phyloP scores from a whole-genome alignment of 2,888 invertebrate genomes.

The Drosophila diplacantha region DNA sequence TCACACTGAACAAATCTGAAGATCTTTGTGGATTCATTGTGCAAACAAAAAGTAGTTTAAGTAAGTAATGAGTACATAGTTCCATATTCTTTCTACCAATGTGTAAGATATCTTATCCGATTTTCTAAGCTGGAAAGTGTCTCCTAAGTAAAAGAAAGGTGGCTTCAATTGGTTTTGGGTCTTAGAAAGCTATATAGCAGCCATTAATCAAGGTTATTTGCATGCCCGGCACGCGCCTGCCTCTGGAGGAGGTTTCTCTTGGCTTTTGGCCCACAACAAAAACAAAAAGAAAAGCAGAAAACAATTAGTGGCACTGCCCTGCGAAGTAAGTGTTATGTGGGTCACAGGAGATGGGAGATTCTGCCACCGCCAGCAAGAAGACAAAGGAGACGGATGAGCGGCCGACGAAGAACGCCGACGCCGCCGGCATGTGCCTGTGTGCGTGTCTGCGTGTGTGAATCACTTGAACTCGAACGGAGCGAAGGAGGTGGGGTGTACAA shows the following conservation, averaged over 20 bases:
- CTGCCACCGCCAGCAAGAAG: constrained; percentile 1
- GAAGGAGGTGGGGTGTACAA: not conserved
- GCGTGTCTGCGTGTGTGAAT: constrained; percentile 20
- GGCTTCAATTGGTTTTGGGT: constrained; percentile 6
- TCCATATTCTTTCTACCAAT: not conserved
- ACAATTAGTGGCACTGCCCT: not conserved
- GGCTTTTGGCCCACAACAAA: constrained; percentile 1
- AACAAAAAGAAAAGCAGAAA: not conserved
- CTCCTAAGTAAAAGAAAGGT: not conserved
- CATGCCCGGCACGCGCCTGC: constrained; percentile 33
- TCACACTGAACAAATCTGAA: not conserved
- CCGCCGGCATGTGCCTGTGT: constrained; percentile 27
- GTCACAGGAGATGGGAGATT: constrained; percentile 12
- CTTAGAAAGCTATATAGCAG: constrained; percentile 21
- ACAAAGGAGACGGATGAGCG: constrained; percentile 29
- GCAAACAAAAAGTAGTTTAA: too few relatives aligned
- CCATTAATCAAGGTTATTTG: constrained; percentile 2
- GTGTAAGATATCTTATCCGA: not conserved
- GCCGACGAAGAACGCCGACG: constrained; percentile 22
- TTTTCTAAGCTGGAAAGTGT: not conserved
- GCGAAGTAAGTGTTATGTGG: constrained; percentile 4
- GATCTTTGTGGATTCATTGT: too few relatives aligned
- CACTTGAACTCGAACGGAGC: constrained; percentile 24
- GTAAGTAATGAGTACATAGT: too few relatives aligned
- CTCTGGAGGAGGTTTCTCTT: constrained; percentile 26